Percentiles rank a stretch among this genome's conserved stretches.
phyloP scores from a whole-genome alignment of 1,140 invertebrate species.

The Palaemon carinicauda region DNA sequence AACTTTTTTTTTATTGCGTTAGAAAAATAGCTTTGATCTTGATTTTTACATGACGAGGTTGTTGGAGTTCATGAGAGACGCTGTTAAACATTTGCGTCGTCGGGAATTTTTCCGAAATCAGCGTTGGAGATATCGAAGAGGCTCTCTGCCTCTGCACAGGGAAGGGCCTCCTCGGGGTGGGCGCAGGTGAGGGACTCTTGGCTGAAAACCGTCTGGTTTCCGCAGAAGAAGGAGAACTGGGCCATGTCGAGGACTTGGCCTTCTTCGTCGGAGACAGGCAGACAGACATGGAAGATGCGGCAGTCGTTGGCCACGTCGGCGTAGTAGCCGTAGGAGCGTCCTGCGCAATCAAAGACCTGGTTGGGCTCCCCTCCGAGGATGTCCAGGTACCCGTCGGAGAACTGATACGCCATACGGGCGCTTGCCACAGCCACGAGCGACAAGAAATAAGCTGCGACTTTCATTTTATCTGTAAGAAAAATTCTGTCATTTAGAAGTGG shows the following conservation, averaged over 20 bases:
- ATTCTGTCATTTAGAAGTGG: too few species aligned
- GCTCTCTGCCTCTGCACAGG: constrained; percentile 34
- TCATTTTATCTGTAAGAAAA: not conserved
- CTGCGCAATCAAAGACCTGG: constrained; percentile 20
- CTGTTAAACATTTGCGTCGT: not conserved
- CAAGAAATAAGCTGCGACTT: not conserved
- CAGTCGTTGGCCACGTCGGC: constrained; percentile 36
- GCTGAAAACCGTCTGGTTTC: constrained; percentile 45
- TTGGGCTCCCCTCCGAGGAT: constrained; percentile 30
- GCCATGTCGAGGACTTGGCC: constrained; percentile 6
- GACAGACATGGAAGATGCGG: constrained; percentile 37
- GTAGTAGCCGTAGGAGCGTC: constrained; percentile 42
- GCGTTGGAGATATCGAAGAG: constrained; percentile 41
- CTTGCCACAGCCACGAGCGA: constrained; percentile 20
- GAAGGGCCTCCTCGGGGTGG: constrained; percentile 31
- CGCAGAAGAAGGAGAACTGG: constrained; percentile 42
- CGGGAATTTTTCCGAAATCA: constrained; percentile 30
- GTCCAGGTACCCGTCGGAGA: constrained; percentile 35
- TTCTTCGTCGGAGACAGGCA: constrained; percentile 18
- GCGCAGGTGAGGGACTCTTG: constrained; percentile 41
- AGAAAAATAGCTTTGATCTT: too few species aligned
- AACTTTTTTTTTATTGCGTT: too few species aligned
- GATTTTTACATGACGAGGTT: too few species aligned
- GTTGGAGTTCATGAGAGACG: too few species aligned
- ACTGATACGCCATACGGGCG: constrained; percentile 26